Conservation (phyloP, 2,888 invertebrate genomes). For the Caenorhabditis doughertyi region DNA sequence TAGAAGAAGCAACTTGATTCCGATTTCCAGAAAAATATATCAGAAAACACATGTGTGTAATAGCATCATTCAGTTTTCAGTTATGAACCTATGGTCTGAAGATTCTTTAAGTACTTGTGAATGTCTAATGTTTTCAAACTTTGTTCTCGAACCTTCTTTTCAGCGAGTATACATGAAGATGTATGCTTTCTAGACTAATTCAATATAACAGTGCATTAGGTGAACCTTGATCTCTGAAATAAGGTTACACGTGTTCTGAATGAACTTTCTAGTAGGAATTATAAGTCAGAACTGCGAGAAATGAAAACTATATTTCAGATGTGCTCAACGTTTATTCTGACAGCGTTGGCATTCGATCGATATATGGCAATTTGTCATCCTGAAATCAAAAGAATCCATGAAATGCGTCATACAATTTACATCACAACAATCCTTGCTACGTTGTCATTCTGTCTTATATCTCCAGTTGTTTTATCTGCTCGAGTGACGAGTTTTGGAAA, state of each 20-base stretch:
- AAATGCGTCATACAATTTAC: slow-evolving; percentile 70
- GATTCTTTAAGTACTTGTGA: background rate
- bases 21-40: too few relatives aligned
- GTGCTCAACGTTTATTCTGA: slow-evolving; percentile 75
- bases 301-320: slow-evolving; percentile 71
- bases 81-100: background rate
- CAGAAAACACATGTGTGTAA: background rate
- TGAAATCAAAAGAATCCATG: slow-evolving; percentile 74
- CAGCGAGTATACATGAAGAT: background rate
- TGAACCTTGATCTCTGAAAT: too few relatives aligned
- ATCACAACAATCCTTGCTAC: slow-evolving; percentile 70
- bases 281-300: too few relatives aligned
- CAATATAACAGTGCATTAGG: background rate
- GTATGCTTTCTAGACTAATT: slow-evolving; percentile 3
- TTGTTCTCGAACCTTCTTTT: background rate
- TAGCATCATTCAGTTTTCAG: background rate
- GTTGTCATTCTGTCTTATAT: slow-evolving; percentile 71
- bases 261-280: too few relatives aligned
- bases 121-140: slow-evolving; percentile 9
- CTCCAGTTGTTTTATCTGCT: slow-evolving; percentile 71
- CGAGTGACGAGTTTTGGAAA: slow-evolving; percentile 56
- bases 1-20: too few relatives aligned
- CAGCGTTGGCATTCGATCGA: slow-evolving; percentile 75
- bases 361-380: slow-evolving; percentile 78
- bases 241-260: background rate